Conservation (phyloP, 2,888 invertebrate genomes). For the Caenorhabditis sp. region DNA sequence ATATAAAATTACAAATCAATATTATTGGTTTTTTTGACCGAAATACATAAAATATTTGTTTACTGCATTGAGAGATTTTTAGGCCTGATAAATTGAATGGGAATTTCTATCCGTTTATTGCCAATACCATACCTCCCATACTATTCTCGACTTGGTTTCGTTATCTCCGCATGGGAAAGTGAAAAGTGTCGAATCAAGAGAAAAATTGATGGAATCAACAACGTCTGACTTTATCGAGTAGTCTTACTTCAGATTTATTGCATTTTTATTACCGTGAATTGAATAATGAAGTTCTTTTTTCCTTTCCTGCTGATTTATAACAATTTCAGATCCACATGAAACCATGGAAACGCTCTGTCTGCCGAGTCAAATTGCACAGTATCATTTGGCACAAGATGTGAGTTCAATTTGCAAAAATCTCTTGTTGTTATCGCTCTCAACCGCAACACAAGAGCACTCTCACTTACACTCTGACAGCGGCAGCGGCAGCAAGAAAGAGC, state of each 20-base stretch:
- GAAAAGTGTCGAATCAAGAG: slow-evolving; percentile 48
- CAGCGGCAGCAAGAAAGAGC: slow-evolving; percentile 25
- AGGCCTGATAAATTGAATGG: slow-evolving; percentile 18
- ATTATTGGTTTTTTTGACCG: not conserved
- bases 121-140: slow-evolving; percentile 18
- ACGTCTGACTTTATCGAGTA: slow-evolving; percentile 37
- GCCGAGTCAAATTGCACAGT: not conserved
- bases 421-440: not conserved
- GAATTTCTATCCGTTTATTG: not conserved
- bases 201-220: slow-evolving; percentile 38
- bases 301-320: not conserved
- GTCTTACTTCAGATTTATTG: slow-evolving; percentile 17
- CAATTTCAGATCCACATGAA: not conserved
- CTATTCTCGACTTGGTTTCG: slow-evolving; percentile 34
- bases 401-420: slow-evolving; percentile 50
- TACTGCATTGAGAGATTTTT: not conserved
- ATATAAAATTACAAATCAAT: not conserved
- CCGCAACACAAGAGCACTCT: slow-evolving; percentile 23
- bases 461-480: slow-evolving; percentile 37
- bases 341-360: not conserved
- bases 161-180: slow-evolving; percentile 60
- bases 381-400: slow-evolving; percentile 49
- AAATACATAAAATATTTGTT: not conserved
- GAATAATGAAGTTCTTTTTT: not conserved
- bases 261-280: slow-evolving; percentile 3